phyloP scores from a whole-genome alignment of 1,140 invertebrate genomes.

The Hypsibius dujardini region DNA sequence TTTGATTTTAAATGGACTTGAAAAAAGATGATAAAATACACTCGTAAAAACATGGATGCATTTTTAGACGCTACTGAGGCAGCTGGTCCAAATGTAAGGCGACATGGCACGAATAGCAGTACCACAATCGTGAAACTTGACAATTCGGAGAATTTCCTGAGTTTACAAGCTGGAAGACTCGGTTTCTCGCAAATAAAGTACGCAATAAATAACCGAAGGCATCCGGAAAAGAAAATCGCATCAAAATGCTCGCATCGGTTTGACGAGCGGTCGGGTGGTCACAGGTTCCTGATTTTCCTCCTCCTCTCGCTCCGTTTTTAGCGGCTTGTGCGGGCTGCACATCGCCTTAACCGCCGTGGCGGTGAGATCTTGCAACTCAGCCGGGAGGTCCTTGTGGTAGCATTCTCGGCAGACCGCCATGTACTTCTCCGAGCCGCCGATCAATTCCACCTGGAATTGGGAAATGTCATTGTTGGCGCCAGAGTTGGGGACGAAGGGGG shows the following conservation, averaged over 20 bases:
- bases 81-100: too few species aligned
- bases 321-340: background rate
- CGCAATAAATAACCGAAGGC: too few species aligned
- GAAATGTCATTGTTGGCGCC: background rate
- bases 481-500: background rate
- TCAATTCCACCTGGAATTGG: constrained; percentile 40
- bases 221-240: background rate
- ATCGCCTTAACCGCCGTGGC: background rate
- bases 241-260: background rate
- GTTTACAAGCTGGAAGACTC: too few species aligned
- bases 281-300: background rate
- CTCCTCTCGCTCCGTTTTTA: background rate
- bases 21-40: too few species aligned
- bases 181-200: too few species aligned
- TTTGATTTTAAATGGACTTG: too few species aligned
- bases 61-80: too few species aligned
- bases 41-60: too few species aligned
- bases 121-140: too few species aligned
- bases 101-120: too few species aligned
- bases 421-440: constrained; percentile 46
- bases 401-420: constrained; percentile 43
- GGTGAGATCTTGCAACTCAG: background rate
- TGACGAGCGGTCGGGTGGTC: background rate
- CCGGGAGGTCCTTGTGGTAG: constrained; percentile 25
- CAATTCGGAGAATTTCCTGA: too few species aligned